Evolutionary conservation across 2,797 vertebrate species (phyloP), one percentile per base, ranked within the genome.

Genomic region (Acanthopagrus latus): DNA sequence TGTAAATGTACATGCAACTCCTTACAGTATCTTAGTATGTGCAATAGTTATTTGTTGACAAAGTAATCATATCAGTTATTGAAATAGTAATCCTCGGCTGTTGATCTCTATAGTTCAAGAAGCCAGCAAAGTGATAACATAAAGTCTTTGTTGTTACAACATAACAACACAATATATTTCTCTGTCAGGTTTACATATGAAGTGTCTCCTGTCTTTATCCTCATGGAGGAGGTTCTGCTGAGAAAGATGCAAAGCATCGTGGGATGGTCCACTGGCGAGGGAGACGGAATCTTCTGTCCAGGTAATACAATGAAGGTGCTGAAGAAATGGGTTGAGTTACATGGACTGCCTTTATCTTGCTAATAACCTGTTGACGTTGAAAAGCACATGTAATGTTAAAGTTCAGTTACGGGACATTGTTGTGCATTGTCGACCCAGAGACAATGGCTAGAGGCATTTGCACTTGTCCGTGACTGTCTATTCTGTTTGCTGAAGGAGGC

Each of bases 221-320:
- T 95, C 7, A 95, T 94, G 90, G 95, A 96, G 67, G 88, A 88
- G 12, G 74, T 95, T 56, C 60, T 96, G 66, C 89, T 96, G 50
- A 95, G 84, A 75, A 96, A 97, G 91, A 96, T 95, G 91, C 83
- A 91, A 43, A 78, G 91, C 84, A 92, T 95, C 25, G 81, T 96
- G 77, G 94, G 90, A 64, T 96, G 91, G 91, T 63, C 83, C 50
- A 76, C 88, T 0, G 86, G 79, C 52, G 92, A 95, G 77, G 91
- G 89, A 68, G 94, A 94, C 65, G 94, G 92, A 6, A 87, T 95
- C 64, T 96, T 97, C 89, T 96, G 85, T 86, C 91, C 93, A 76
- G 91, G 92, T 95, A 93, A 88, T 25, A 51, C 7, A 64, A 33
- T 33, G 33, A 33, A 38, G 38, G 38, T 38, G 38, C 38, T 10